Evolutionary conservation across 2,113 vertebrate genomes (phyloP), one percentile per base, ranked within the genome.

Genomic region (Mola mola): DNA sequence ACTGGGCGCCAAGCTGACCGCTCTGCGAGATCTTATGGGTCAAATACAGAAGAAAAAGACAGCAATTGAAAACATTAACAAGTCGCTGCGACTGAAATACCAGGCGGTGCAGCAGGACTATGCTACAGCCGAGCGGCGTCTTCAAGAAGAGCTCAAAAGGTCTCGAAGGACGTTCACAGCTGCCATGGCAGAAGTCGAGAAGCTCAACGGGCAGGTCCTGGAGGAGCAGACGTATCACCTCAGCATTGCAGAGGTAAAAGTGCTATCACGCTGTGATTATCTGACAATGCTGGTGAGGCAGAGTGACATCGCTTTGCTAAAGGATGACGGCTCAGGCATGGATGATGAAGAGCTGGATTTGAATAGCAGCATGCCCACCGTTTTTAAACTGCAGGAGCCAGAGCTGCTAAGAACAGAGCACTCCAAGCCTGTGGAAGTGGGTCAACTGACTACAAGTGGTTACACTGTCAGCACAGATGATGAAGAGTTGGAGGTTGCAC

Each of bases 181-280:
- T 11, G 94, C 96, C 12, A 66, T 98, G 87, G 89, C 93, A 0
- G 96, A 98, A 70, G 93, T 96, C 2, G 96, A 99, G 71, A 96
- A 96, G 68, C 79, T 92, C 19, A 99, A 99, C 33, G 93, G 88
- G 2, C 95, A 95, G 29, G 89, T 94, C 25, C 86, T 99, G 48
- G 97, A 99, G 75, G 96, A 99, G 50, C 96, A 98, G 74, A 94
- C 94, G 0, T 98, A 98, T 68, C 91, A 95, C 33, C 93, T 99
- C 5, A 96, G 95, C 87, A 92, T 99, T 1, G 94, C 96, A 0
- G 97, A 98, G 81, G 96, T 98, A 48, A 95, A 96, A 90, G 94
- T 95, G 0, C 90, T 98, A 70, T 98, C 97, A 9, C 94, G 96
- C 66, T 98, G 95, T 17, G 97, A 99, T 84, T 99, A 98, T 78